phyloP scores from a whole-genome alignment of 2,797 vertebrate species.

The Rousettus madagascariensis region DNA sequence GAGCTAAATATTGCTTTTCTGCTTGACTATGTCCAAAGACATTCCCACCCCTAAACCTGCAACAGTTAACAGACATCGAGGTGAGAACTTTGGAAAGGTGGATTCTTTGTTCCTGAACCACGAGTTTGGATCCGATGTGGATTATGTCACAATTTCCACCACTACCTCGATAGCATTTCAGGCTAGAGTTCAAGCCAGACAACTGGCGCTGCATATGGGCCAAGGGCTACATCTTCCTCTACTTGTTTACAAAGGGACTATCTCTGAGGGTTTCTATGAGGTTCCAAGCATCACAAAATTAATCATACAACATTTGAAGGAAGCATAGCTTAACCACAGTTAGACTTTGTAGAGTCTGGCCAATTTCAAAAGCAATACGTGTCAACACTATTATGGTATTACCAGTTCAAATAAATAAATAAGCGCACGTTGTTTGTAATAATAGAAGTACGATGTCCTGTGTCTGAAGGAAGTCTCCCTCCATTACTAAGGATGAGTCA shows the following conservation, averaged over 20 bases:
- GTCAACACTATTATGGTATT: background rate
- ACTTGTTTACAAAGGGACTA: background rate
- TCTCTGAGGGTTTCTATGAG: background rate
- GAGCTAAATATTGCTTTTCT: background rate
- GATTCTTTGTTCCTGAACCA: background rate
- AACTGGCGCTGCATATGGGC: background rate
- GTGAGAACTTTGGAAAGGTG: background rate
- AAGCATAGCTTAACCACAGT: background rate
- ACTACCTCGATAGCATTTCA: background rate
- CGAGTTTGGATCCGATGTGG: background rate
- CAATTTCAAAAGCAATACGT: background rate
- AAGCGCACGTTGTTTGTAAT: background rate
- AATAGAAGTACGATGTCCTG: background rate
- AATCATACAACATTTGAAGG: background rate
- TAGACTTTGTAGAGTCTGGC: background rate
- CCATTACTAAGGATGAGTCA: background rate
- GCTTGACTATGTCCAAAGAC: background rate
- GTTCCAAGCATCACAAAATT: background rate
- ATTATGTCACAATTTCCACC: background rate
- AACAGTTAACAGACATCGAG: background rate
- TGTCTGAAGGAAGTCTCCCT: background rate
- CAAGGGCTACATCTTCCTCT: background rate
- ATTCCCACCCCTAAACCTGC: background rate
- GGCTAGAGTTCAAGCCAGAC: background rate
- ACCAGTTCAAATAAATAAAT: background rate